Percentiles rank a stretch among this genome's conserved stretches.
Evolutionary conservation across 2,113 vertebrate genomes (phyloP).

Genomic region (Notothenia rossii): DNA sequence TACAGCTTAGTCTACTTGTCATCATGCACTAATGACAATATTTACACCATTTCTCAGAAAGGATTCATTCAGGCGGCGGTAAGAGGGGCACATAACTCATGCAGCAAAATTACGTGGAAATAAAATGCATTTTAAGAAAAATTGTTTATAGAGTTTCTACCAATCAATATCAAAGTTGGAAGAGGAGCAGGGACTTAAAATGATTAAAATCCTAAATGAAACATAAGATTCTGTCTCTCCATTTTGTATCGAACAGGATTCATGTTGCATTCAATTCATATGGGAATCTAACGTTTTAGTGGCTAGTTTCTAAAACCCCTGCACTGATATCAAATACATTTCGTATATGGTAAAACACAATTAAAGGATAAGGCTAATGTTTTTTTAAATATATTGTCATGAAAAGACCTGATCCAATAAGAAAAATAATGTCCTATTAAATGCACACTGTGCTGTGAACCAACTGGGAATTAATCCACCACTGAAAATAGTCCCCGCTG

Average conservation of each 20-base stretch:
- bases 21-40: conserved; percentile 37
- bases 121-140: background rate
- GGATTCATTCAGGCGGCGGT: conserved; percentile 5
- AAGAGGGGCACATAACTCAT: conserved; percentile 10
- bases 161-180: background rate
- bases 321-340: background rate
- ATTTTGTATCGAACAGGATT: background rate
- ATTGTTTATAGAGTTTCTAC: background rate
- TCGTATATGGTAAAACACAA: background rate
- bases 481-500: background rate
- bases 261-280: background rate
- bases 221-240: background rate
- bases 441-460: background rate
- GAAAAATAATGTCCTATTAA: no score
- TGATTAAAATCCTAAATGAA: background rate
- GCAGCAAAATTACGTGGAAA: background rate
- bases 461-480: background rate
- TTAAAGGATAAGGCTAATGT: background rate
- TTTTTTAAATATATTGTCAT: background rate
- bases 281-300: background rate
- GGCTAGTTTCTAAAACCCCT: background rate
- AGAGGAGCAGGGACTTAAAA: background rate
- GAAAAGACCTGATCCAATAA: background rate
- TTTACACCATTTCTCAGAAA: conserved; percentile 31
- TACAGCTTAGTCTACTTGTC: conserved; percentile 23